phyloP scores from a whole-genome alignment of 2,797 vertebrate species.

The Phrynocephalus forsythii region DNA sequence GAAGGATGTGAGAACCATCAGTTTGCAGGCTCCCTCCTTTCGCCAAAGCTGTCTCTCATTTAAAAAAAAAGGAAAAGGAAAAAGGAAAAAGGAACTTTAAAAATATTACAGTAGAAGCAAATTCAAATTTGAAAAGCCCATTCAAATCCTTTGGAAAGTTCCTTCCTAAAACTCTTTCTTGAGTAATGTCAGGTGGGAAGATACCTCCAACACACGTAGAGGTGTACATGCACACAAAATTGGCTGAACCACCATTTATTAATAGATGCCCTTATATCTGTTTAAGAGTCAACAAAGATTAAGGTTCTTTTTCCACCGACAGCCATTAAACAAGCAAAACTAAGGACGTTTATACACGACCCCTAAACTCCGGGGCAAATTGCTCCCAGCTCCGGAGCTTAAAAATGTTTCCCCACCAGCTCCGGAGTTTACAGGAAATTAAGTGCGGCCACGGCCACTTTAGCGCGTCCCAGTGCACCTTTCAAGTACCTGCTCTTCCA shows the following conservation, averaged over 20 bases:
- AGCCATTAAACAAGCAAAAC: background rate
- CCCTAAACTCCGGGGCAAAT: too few species aligned
- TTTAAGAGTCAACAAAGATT: background rate
- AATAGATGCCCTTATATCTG: background rate
- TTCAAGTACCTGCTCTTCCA: too few species aligned
- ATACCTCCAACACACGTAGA: background rate
- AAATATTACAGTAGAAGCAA: constrained; percentile 35
- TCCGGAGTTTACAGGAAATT: too few species aligned
- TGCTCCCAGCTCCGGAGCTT: too few species aligned
- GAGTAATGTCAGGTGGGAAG: constrained; percentile 8
- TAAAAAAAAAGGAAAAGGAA: constrained; percentile 4
- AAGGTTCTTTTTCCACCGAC: background rate
- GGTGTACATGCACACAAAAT: background rate
- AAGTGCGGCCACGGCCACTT: too few species aligned
- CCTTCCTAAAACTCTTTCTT: constrained; percentile 23
- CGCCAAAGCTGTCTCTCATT: constrained; percentile 52
- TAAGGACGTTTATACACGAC: too few species aligned
- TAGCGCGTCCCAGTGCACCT: too few species aligned
- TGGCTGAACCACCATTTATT: background rate
- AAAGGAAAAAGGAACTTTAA: constrained; percentile 1
- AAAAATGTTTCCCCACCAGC: too few species aligned
- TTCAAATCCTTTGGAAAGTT: background rate
- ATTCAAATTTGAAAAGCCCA: background rate
- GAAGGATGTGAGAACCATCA: constrained; percentile 66
- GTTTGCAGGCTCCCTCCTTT: constrained; percentile 49